These are phyloP conservation scores for Aphodius granarius DNA, from an alignment of 2,888 invertebrate species.

Conservation along the genomic window DNA sequence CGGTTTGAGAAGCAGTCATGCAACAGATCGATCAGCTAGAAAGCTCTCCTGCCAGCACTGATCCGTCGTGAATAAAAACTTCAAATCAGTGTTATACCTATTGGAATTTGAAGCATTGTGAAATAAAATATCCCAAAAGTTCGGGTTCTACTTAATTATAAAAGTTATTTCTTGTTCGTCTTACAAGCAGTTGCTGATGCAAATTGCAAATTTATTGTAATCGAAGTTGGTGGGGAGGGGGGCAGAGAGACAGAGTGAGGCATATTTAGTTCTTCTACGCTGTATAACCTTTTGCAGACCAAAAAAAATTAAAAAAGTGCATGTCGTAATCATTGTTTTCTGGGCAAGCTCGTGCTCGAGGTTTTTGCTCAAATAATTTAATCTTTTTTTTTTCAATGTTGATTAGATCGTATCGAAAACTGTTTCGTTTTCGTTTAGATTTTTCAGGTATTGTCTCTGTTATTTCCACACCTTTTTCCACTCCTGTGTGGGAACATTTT, in stretches of 20 bases:
- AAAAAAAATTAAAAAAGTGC: neutral
- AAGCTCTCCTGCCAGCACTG: too few relatives aligned
- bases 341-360: neutral
- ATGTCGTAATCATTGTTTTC: neutral
- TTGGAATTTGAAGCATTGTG: slow-evolving; percentile 22
- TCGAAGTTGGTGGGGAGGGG: neutral
- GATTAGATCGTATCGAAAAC: too few relatives aligned
- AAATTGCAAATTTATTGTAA: neutral
- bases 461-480: too few relatives aligned
- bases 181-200: neutral
- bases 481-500: too few relatives aligned
- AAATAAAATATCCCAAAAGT: neutral
- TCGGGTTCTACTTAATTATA: neutral
- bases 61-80: too few relatives aligned
- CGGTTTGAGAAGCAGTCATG: too few relatives aligned
- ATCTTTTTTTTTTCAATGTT: too few relatives aligned
- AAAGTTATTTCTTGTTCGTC: neutral
- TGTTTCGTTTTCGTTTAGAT: too few relatives aligned
- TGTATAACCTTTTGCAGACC: neutral
- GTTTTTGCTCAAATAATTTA: neutral
- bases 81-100: too few relatives aligned
- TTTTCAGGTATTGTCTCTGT: too few relatives aligned
- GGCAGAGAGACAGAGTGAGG: neutral
- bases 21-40: too few relatives aligned
- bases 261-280: neutral